These are phyloP conservation scores for mouse (Mus musculus) DNA, from an alignment of 2,113 vertebrate species.

Conservation along the genomic window DNA sequence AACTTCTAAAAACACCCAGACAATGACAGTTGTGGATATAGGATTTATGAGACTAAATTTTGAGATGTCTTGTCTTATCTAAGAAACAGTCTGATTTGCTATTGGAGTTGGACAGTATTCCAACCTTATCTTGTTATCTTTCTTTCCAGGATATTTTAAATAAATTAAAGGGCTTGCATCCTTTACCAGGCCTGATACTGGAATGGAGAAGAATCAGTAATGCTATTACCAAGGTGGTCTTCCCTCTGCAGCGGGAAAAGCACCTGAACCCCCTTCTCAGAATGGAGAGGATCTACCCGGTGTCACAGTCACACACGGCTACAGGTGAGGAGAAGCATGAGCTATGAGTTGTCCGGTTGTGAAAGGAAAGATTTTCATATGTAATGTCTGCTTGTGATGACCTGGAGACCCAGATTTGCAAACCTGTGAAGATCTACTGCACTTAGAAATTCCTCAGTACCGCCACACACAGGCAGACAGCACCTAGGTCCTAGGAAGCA, in stretches of 20 bases:
- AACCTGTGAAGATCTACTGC: background rate
- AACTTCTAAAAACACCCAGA: background rate
- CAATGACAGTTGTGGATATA: slow-evolving; percentile 44
- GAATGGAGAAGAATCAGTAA: slow-evolving; percentile 98
- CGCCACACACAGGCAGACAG: background rate
- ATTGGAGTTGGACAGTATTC: slow-evolving; percentile 61
- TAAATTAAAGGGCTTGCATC: slow-evolving; percentile 93
- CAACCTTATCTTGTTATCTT: slow-evolving; percentile 65
- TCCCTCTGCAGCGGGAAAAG: slow-evolving; percentile 95
- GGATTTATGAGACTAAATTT: slow-evolving; percentile 14
- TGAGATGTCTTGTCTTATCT: slow-evolving; percentile 38
- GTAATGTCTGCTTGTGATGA: slow-evolving; percentile 19
- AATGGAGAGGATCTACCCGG: slow-evolving; percentile 96
- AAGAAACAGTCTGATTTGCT: slow-evolving; percentile 48
- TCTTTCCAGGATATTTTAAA: slow-evolving; percentile 93
- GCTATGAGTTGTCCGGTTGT: background rate
- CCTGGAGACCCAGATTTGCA: background rate
- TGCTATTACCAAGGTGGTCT: slow-evolving; percentile 96
- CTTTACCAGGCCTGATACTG: slow-evolving; percentile 94
- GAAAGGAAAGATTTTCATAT: background rate
- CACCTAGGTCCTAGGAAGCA: background rate
- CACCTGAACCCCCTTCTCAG: slow-evolving; percentile 87
- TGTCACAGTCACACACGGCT: slow-evolving; percentile 95
- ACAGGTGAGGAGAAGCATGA: slow-evolving; percentile 90
- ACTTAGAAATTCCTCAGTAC: background rate